phyloP scores from a whole-genome alignment of 2,797 vertebrate species.

The Manis javanica region DNA sequence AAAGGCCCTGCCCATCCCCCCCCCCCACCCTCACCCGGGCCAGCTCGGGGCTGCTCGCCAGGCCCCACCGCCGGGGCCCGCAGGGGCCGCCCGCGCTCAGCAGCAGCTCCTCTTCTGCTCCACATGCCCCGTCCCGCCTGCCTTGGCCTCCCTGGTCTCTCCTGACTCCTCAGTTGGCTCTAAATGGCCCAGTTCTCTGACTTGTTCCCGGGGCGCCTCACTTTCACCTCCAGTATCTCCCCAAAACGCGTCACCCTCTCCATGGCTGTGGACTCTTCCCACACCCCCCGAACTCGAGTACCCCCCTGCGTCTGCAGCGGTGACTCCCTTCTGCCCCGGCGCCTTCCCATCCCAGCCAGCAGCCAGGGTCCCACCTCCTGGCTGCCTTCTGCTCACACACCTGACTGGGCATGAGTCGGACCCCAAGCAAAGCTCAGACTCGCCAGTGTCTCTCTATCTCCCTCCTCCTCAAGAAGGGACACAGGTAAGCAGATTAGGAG shows the following conservation, averaged over 20 bases:
- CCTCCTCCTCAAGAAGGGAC: neutral
- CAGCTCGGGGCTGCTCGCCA: no score
- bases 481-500: neutral
- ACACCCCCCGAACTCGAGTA: no score
- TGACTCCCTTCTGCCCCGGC: neutral
- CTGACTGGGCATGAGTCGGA: neutral
- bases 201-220: neutral
- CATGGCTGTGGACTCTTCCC: accelerated
- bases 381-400: neutral
- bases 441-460: neutral
- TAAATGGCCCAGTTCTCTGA: neutral
- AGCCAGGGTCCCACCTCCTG: accelerated
- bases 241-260: neutral
- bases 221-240: neutral
- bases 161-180: neutral
- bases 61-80: neutral
- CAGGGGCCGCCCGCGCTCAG: neutral
- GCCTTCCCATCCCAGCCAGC: neutral
- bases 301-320: neutral
- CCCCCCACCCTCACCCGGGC: neutral
- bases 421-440: neutral
- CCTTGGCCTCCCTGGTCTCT: neutral
- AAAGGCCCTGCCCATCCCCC: neutral
- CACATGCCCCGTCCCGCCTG: neutral
- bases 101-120: neutral